Conservation (phyloP, 1,140 invertebrate species). For the Brachionus asplanchnoidis region DNA sequence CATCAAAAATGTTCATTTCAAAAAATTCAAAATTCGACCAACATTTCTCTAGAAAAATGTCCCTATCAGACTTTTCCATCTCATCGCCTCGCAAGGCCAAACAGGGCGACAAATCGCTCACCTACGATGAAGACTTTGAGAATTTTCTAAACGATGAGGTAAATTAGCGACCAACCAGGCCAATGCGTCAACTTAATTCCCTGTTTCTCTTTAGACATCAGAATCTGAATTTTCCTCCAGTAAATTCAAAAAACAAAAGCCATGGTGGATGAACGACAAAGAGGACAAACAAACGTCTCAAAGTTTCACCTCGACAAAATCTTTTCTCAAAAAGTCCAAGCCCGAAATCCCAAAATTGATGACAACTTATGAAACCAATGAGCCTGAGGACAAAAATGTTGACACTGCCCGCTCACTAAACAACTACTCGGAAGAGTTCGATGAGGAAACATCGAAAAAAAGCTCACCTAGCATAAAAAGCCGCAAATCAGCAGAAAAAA, state of each 20-base stretch:
- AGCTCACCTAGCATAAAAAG: not conserved
- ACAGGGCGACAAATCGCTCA: not conserved
- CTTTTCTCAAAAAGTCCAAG: not conserved
- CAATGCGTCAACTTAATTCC: not conserved
- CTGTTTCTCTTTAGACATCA: not conserved
- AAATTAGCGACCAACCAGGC: not conserved
- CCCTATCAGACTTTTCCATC: constrained; percentile 1
- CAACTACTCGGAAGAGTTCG: not conserved
- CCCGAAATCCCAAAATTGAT: not conserved
- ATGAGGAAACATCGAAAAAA: not conserved
- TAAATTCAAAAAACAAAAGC: not conserved
- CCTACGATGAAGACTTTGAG: constrained; percentile 19
- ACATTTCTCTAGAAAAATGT: not conserved
- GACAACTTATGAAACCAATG: not conserved
- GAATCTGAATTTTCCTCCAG: not conserved
- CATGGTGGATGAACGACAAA: constrained; percentile 29
- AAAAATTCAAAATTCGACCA: not conserved
- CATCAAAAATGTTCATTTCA: not conserved
- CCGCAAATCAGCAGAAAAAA: not conserved
- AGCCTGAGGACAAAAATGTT: not conserved
- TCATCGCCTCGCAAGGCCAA: not conserved
- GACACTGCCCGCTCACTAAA: not conserved
- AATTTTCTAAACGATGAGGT: constrained; percentile 9
- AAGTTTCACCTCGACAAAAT: not conserved
- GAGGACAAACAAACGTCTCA: not conserved